These are phyloP conservation scores for Hepsetus odoe DNA, from an alignment of 2,113 vertebrate species.

Conservation along the genomic window DNA sequence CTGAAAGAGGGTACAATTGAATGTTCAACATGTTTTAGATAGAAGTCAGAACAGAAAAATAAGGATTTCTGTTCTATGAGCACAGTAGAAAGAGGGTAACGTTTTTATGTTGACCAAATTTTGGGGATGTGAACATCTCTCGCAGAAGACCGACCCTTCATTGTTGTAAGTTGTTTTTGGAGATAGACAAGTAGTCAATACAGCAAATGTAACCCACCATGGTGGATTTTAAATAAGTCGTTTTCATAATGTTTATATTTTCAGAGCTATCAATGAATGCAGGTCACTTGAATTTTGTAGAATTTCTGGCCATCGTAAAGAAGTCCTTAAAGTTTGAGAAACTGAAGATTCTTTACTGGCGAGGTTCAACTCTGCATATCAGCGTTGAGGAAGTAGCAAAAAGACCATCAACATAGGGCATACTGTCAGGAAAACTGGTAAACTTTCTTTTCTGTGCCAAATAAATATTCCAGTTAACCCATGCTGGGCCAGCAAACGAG, in stretches of 20 bases:
- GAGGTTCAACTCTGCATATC: not conserved
- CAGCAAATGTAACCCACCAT: constrained; percentile 11
- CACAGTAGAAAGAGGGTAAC: not conserved
- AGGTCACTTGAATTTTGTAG: constrained; percentile 11
- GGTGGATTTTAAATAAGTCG: not conserved
- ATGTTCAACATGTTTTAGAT: constrained; percentile 21
- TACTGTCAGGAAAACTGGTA: not conserved
- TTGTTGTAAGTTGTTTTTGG: constrained; percentile 3
- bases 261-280: not conserved
- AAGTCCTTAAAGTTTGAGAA: not conserved
- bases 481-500: constrained; percentile 15
- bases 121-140: constrained; percentile 3
- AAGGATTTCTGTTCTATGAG: constrained; percentile 4
- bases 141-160: not conserved
- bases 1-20: not conserved
- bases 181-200: constrained; percentile 3
- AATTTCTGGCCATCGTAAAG: not conserved
- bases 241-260: not conserved
- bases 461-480: not conserved
- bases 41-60: not conserved
- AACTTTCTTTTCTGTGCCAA: not conserved
- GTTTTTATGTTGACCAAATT: not conserved
- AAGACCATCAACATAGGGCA: constrained; percentile 2
- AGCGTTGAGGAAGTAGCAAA: not conserved
- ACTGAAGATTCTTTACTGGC: not conserved